These are phyloP conservation scores for Pseudocheirus occidentalis DNA, from an alignment of 2,797 vertebrate genomes.

Conservation along the genomic window DNA sequence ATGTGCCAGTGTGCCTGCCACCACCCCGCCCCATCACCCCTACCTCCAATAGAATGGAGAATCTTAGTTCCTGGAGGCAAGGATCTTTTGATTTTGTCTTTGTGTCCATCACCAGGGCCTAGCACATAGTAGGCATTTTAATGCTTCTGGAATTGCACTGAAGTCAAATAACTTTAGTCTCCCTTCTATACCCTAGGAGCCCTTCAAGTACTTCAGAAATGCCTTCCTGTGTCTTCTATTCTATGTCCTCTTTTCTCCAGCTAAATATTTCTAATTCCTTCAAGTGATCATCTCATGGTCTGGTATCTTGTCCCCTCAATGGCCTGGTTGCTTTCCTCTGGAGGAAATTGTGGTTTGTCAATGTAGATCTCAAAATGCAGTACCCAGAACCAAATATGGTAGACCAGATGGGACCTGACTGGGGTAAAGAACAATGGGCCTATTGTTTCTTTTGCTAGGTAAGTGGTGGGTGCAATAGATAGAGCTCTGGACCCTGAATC, in stretches of 20 bases:
- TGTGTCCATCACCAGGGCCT: not conserved
- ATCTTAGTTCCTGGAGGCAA: not conserved
- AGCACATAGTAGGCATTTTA: not conserved
- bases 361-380: not conserved
- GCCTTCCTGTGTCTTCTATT: too few species aligned
- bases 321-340: not conserved
- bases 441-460: not conserved
- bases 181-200: not conserved
- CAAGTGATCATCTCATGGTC: not conserved
- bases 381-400: not conserved
- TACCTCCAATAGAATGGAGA: not conserved
- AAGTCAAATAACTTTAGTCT: not conserved
- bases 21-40: not conserved
- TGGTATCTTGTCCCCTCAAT: not conserved
- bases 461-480: not conserved
- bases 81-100: not conserved
- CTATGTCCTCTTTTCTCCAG: not conserved
- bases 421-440: not conserved
- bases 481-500: not conserved
- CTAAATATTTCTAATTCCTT: not conserved
- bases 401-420: not conserved
- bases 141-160: not conserved
- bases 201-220: not conserved
- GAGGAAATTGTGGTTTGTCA: not conserved
- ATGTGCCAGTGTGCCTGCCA: not conserved